Evolutionary conservation across 2,113 vertebrate species (phyloP), one percentile per base, ranked within the genome.

Genomic region (Chamaea fasciata): DNA sequence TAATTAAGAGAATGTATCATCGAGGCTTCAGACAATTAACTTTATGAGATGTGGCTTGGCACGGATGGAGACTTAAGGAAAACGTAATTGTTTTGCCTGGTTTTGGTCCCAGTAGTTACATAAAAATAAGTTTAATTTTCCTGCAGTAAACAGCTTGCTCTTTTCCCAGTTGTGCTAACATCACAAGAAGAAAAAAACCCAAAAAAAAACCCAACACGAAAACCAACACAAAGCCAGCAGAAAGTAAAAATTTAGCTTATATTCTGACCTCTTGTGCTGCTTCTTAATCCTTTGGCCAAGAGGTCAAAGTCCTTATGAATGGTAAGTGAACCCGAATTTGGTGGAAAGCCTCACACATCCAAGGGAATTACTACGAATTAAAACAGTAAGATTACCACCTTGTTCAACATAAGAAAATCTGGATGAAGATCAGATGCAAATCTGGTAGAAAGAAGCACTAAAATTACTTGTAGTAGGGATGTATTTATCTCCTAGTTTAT

Each of bases 61-160:
- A 83, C 28, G 53, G 52, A 68, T n/a, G 11, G 46, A 62, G 67
- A 77, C 75, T 94, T 94, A 67, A 78, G 57, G 87, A 68, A 83
- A 52, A 77, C 0, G 0, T 81, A 86, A 90, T 90, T 81, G 41
- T 93, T 97, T 90, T 0, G 22, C 64, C 60, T 90, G 15, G 20
- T 46, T 63, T 68, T 50, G 21, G 79, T 96, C 93, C 94, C 95
- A 92, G 47, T 68, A 81, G 92, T 75, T 83, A 78, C 68, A 90
- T 95, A 86, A 94, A 95, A 96, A 88, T 67, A 49, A 92, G 76
- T 81, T 96, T 92, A 52, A 83, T 95, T 93, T 96, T 94, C 71
- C 52, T 95, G 85, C 64, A 56, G 86, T 81, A 76, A 96, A 80
- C 88, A 94, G 69, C 55, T 89, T 87, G 19, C 46, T 46, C 49